A percentile compares a stretch with the other conserved stretches of the same genome.
These are phyloP conservation scores for Papilio glaucus DNA, from an alignment of 1,140 invertebrate species.

Conservation along the genomic window DNA sequence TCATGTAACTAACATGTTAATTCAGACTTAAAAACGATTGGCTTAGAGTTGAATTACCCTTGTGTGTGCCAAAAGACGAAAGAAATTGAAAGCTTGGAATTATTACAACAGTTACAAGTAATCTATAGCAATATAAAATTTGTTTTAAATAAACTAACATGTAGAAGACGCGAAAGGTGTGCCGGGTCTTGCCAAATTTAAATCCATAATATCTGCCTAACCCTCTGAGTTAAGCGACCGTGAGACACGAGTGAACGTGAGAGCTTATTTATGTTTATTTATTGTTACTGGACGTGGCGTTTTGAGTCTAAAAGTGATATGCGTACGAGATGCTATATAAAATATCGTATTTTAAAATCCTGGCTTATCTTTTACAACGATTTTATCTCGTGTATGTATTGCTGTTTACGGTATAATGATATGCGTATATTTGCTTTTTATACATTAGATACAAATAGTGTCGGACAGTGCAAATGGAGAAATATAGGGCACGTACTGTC, in stretches of 20 bases:
- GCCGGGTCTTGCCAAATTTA: no score
- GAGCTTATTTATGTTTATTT: no score
- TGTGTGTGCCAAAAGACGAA: not conserved
- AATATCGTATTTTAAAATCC: not conserved
- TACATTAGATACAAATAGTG: no score
- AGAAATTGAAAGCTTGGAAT: not conserved
- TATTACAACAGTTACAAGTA: not conserved
- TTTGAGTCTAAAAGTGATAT: conserved; percentile 31
- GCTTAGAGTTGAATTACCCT: not conserved
- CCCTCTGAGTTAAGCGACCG: no score
- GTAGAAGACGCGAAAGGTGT: no score
- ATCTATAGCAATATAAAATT: not conserved
- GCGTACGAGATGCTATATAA: conserved; percentile 13
- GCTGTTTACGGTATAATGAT: no score
- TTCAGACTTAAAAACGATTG: not conserved
- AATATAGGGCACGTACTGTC: no score
- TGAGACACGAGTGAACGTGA: no score
- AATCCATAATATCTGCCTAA: no score
- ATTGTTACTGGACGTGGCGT: no score
- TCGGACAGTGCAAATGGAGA: no score
- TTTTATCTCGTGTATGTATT: not conserved
- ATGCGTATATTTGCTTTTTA: no score
- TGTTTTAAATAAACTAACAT: not conserved
- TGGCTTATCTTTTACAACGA: not conserved
- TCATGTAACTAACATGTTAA: not conserved